phyloP scores from a whole-genome alignment of 2,888 invertebrate species.

The Neria commutata region DNA sequence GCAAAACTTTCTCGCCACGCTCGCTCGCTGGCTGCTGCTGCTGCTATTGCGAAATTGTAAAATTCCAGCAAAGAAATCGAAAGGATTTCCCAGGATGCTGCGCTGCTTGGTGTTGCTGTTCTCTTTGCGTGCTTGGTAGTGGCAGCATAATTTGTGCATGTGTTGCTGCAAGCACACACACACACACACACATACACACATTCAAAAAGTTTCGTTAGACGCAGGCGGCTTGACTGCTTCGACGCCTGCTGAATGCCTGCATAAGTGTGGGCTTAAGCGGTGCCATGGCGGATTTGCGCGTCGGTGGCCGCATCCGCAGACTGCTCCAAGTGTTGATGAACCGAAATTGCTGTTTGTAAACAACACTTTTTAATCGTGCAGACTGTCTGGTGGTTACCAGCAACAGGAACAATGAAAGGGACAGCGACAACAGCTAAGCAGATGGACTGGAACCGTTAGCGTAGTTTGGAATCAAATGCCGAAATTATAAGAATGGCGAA shows the following conservation, averaged over 20 bases:
- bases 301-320: background rate
- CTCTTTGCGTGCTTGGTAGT: background rate
- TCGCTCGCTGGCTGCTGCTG: background rate
- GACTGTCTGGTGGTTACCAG: background rate
- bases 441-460: too few relatives aligned
- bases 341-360: background rate
- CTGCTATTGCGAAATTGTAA: conserved; percentile 9
- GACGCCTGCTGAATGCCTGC: background rate
- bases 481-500: too few relatives aligned
- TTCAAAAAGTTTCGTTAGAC: background rate
- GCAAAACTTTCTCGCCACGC: conserved; percentile 6
- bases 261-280: background rate
- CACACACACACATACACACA: background rate
- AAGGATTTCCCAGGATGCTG: conserved; percentile 41
- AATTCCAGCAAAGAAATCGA: conserved; percentile 33
- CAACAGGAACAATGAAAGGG: too few relatives aligned
- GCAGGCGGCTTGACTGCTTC: background rate
- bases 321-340: background rate
- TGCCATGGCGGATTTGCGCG: background rate
- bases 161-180: background rate
- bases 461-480: too few relatives aligned
- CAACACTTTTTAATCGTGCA: background rate
- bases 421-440: too few relatives aligned
- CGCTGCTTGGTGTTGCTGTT: background rate
- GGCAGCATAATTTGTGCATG: background rate